Evolutionary conservation across 2,113 vertebrate genomes (phyloP).

Genomic region (Lophius piscatorius): DNA sequence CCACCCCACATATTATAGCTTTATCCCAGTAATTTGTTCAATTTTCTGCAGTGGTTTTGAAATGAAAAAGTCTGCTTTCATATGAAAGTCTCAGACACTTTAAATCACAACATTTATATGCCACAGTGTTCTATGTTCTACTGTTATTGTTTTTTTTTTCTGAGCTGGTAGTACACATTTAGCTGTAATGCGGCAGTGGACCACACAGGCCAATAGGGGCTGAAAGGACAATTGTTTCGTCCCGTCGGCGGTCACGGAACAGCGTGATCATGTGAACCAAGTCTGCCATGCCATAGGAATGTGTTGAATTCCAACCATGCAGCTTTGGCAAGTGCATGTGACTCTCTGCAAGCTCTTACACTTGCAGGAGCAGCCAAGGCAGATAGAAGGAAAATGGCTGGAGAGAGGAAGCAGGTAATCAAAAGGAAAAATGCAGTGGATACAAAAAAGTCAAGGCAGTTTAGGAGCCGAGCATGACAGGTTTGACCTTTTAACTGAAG

Average conservation of each 20-base stretch:
- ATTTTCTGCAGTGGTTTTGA: neutral
- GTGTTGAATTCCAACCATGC: constrained; percentile 82
- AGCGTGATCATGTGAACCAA: constrained; percentile 74
- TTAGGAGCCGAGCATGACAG: constrained; percentile 11
- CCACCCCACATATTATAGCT: neutral
- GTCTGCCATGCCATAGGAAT: constrained; percentile 78
- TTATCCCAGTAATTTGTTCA: too few species aligned
- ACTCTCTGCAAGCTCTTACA: constrained; percentile 59
- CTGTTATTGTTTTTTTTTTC: neutral
- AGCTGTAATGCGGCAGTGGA: constrained; percentile 1
- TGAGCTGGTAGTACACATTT: constrained; percentile 27
- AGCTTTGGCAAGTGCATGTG: constrained; percentile 81
- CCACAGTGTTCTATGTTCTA: neutral
- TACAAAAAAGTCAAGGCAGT: constrained; percentile 36
- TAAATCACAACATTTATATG: neutral
- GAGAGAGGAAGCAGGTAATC: constrained; percentile 32
- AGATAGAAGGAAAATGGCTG: constrained; percentile 25
- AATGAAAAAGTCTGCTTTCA: neutral
- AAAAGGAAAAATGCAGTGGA: constrained; percentile 14
- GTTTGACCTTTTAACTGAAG: constrained; percentile 25
- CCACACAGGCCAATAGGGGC: constrained; percentile 10
- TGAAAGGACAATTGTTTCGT: constrained; percentile 68
- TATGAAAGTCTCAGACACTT: neutral
- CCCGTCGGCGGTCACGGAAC: constrained; percentile 58
- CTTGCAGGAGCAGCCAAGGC: constrained; percentile 28